Base-by-base conservation (phyloP, 2,888 invertebrate species). In the Bombylius major region DNA sequence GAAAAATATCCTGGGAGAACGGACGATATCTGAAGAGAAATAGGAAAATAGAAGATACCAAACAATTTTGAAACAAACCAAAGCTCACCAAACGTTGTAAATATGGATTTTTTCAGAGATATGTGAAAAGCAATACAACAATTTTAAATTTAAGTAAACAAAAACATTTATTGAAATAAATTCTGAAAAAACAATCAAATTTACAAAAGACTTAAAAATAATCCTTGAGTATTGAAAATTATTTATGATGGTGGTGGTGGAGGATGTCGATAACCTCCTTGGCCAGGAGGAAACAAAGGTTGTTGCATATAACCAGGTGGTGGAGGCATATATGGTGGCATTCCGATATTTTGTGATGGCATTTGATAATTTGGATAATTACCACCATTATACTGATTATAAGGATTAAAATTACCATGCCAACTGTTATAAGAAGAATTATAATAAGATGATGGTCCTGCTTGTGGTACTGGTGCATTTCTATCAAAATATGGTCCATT, bases 351-450 rank as follows among this genome's bases (percentile, higher is more conserved):
- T 23, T 42, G 60, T 60, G 54, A 44, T 57, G 48, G 58, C 56
- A 56, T 59, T 59, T 71, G 74, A 67, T 75, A 75, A 75, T 75
- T 76, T 75, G 11, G 11, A 42, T 11, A 42, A 42, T 4, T 11
- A 42, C 36, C 36, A 36, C 36, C 36, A 36, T 36, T 36, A 36
- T 9, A 6, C 1, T 36, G 6, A 9, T 36, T 36, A 42, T 42
- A 42, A 42, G 56, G 70, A 56, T 67, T 62, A 50, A 67, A 71
- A 59, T 72, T 71, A 4, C 69, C 68, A 53, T 72, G 72, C 72
- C 72, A 71, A 45, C 71, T 70, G 51, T 65, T 65, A 0, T 67
- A 63, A 59, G 65, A 64, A 5, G 65, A 65, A 58, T 66, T 66
- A n/a, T 67, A 67, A 58, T 66, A 64, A 53, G 50, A 51, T n/a